Evolutionary conservation across 2,113 vertebrate species (phyloP).

Genomic region (Haemorhous mexicanus): DNA sequence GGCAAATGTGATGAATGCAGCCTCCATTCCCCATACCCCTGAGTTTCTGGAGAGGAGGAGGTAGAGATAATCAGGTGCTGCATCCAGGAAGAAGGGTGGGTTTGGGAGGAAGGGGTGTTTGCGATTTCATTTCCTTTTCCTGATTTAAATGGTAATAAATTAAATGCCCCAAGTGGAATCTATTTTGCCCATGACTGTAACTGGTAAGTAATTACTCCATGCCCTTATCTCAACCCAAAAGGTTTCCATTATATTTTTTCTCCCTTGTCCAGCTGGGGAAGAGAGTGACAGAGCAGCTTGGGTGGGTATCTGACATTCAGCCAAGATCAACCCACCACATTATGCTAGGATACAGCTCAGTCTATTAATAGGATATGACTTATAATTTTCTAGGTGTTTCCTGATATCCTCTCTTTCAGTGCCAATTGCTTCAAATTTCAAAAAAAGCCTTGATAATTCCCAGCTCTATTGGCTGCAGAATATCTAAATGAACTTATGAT

Average conservation of each 20-base stretch:
- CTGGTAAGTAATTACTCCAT: neutral
- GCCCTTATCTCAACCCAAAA: neutral
- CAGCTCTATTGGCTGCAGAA: neutral
- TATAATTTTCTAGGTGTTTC: neutral
- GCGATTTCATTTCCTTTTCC: neutral
- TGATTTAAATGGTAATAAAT: neutral
- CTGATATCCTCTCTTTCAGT: neutral
- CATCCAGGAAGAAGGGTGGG: neutral
- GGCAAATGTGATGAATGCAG: neutral
- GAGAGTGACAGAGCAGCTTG: rapidly evolving
- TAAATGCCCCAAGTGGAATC: too few relatives aligned
- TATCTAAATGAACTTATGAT: neutral
- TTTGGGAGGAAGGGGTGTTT: neutral
- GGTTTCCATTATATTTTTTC: neutral
- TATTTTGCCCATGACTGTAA: neutral
- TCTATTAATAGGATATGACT: neutral
- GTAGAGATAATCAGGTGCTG: neutral
- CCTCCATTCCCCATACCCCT: too few relatives aligned
- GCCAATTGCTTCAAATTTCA: neutral
- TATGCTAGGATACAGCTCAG: neutral
- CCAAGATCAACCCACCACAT: neutral
- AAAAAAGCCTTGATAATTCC: neutral
- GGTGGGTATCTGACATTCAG: neutral
- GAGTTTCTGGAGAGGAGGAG: neutral
- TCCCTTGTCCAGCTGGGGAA: neutral